Evolutionary conservation across 2,888 invertebrate species (phyloP).

Genomic region (Proisotoma minuta): DNA sequence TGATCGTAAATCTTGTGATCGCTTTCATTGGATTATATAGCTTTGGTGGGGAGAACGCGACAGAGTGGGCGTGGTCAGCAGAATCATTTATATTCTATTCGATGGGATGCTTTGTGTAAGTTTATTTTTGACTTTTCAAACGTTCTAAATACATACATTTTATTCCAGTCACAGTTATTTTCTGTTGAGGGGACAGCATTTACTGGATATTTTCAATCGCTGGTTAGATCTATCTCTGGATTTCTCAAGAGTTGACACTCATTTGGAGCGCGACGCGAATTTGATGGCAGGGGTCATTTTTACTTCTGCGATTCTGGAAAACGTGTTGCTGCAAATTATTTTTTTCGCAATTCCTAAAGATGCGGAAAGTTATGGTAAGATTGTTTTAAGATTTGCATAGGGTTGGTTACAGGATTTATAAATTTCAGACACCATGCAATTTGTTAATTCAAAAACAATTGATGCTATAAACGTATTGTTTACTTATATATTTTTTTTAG

Average conservation of each 20-base stretch:
- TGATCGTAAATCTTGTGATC: neutral
- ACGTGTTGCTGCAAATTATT: constrained; percentile 13
- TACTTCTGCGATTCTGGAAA: constrained; percentile 35
- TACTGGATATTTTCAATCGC: constrained; percentile 11
- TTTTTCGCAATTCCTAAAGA: neutral
- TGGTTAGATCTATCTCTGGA: constrained; percentile 27
- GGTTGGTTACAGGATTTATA: too few relatives aligned
- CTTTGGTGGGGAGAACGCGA: neutral
- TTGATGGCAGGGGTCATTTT: constrained; percentile 23
- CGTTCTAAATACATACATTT: neutral
- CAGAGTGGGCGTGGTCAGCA: constrained; percentile 7
- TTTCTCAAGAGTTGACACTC: constrained; percentile 27
- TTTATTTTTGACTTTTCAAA: neutral
- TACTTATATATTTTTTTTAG: neutral
- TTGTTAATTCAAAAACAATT: too few relatives aligned
- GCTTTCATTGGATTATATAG: neutral
- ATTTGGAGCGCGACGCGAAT: constrained; percentile 31
- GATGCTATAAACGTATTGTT: too few relatives aligned
- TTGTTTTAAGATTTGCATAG: neutral
- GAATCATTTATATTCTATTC: constrained; percentile 1
- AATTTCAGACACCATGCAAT: too few relatives aligned
- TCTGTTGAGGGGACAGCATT: neutral
- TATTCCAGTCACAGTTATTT: constrained; percentile 1
- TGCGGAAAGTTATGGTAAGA: neutral
- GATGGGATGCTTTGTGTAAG: constrained; percentile 13